phyloP scores from a whole-genome alignment of 1,140 invertebrate species.

The Drosophila kohkoa region DNA sequence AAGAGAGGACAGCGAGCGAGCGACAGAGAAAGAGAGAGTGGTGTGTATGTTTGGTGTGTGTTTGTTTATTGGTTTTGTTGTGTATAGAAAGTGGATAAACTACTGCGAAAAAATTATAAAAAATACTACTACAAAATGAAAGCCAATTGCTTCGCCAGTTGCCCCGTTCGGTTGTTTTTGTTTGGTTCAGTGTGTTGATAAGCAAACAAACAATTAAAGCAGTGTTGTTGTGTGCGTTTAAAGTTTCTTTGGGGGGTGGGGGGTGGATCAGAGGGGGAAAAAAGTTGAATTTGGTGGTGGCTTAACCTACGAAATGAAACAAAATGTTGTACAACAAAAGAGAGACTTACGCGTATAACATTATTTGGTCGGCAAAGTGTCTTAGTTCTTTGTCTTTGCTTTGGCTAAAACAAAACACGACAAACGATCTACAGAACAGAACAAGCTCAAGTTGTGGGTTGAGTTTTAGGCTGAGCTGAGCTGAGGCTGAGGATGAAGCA shows the following conservation, averaged over 20 bases:
- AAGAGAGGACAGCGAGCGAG: constrained; percentile 1
- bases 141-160: constrained; percentile 23
- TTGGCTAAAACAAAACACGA: constrained; percentile 62
- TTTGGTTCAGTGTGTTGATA: constrained; percentile 43
- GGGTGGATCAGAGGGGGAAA: constrained; percentile 6
- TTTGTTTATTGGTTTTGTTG: not conserved
- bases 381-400: constrained; percentile 68
- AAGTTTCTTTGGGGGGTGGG: not conserved
- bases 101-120: constrained; percentile 29
- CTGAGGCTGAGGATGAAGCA: constrained; percentile 44
- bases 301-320: constrained; percentile 64
- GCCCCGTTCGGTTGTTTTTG: not conserved
- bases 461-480: constrained; percentile 30
- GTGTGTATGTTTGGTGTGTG: constrained; percentile 16
- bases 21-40: constrained; percentile 3
- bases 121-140: constrained; percentile 55
- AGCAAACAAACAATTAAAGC: constrained; percentile 50
- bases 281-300: constrained; percentile 15
- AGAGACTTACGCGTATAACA: constrained; percentile 81
- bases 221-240: constrained; percentile 35
- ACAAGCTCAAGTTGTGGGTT: constrained; percentile 39
- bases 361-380: constrained; percentile 75
- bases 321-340: constrained; percentile 64
- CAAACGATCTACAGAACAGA: constrained; percentile 68
- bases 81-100: constrained; percentile 43